Evolutionary conservation across 2,113 vertebrate genomes (phyloP).

Genomic region (Salvelinus alpinus): DNA sequence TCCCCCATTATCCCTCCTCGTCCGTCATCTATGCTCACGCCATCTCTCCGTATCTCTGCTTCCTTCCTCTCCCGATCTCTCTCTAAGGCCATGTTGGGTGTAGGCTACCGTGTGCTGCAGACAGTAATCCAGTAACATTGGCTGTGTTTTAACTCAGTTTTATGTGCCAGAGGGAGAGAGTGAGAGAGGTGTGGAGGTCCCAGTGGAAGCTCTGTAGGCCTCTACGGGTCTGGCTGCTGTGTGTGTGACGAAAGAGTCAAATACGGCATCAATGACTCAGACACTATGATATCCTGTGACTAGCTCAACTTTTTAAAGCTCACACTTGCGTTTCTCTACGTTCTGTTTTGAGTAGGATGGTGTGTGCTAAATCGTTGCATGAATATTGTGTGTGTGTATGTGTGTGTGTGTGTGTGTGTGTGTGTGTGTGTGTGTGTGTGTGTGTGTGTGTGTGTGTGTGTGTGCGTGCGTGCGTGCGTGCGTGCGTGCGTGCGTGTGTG

Average conservation of each 20-base stretch:
- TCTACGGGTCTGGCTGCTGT: constrained; percentile 24
- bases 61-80: constrained; percentile 22
- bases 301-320: constrained; percentile 28
- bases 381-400: background rate
- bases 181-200: constrained; percentile 43
- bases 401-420: constrained; percentile 19
- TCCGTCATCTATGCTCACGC: background rate
- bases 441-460: constrained; percentile 16
- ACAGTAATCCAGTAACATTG: constrained; percentile 54
- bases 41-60: background rate
- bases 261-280: constrained; percentile 39
- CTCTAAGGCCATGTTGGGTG: constrained; percentile 44
- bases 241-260: constrained; percentile 58
- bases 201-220: background rate
- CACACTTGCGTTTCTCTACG: constrained; percentile 16
- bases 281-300: constrained; percentile 27
- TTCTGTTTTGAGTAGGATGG: background rate
- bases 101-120: constrained; percentile 20
- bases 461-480: constrained; percentile 17
- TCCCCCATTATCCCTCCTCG: constrained; percentile 30
- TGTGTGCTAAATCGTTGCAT: background rate
- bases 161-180: constrained; percentile 29
- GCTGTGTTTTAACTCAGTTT: constrained; percentile 56
- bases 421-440: constrained; percentile 20
- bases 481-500: background rate